phyloP scores from a whole-genome alignment of 2,113 vertebrate species.

The Microcebus ravelobensis region DNA sequence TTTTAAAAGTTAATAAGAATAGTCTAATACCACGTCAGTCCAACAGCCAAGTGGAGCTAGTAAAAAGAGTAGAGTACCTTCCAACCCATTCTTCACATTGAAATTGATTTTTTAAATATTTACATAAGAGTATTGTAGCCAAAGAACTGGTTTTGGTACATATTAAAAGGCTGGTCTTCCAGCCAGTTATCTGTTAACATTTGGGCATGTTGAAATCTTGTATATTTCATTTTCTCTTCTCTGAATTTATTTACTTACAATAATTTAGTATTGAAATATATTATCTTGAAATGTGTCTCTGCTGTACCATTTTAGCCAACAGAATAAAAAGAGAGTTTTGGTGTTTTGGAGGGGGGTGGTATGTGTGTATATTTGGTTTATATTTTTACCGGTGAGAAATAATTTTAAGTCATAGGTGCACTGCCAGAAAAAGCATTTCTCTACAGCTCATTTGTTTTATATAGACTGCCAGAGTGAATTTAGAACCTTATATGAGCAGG shows the following conservation, averaged over 20 bases:
- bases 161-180: background rate
- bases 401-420: constrained; percentile 64
- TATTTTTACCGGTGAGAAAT: constrained; percentile 49
- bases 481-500: background rate
- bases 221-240: background rate
- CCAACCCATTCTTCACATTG: background rate
- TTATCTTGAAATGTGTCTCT: background rate
- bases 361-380: background rate
- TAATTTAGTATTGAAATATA: constrained; percentile 17
- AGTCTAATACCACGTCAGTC: background rate
- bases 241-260: background rate
- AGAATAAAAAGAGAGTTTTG: background rate
- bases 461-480: constrained; percentile 61
- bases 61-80: background rate
- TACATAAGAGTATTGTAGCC: background rate
- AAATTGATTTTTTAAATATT: background rate
- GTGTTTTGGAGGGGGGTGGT: background rate
- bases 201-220: background rate
- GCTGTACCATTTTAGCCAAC: background rate
- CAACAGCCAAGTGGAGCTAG: background rate
- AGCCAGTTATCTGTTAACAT: background rate
- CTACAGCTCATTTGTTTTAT: constrained; percentile 76
- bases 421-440: constrained; percentile 61
- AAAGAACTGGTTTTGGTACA: background rate
- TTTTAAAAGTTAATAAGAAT: background rate